Base-by-base conservation (phyloP, 2,113 vertebrate genomes). In the Manacus vitellinus region DNA sequence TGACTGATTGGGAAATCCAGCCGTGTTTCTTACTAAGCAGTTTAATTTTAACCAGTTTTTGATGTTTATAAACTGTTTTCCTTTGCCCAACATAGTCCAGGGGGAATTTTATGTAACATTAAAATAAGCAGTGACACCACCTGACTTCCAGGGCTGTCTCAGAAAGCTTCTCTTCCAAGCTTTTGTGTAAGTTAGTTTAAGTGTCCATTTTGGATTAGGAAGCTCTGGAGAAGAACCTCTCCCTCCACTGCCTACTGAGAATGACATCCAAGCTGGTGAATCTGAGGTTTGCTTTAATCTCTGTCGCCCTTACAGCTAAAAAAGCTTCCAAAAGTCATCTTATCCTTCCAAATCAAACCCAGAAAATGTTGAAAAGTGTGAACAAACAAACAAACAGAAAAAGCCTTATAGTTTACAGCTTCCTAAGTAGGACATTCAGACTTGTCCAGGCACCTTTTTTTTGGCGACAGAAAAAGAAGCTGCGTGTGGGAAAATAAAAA, bases 401-500 rank as follows among this genome's bases (percentile, higher is more conserved):
- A 10, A 4, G 0, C 4, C 15, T 13, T 15, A 1, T 1, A 51
- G 10, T n/a, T 82, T 58, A 35, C 31, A 78, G 12, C n/a, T 76
- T 80, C 28, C 21, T 44, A 82, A 14, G 37, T 35, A 74, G 19
- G 47, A 23, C 13, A 51, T 58, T 59, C 41, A 68, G 52, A 80
- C 11, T 24, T 80, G 16, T 47, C 44, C 39, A 75, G 52, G 3
- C 23, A 58, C 17, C 31, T 68, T 86, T 47, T 17, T 59, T 28
- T 51, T 47, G 11, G 52, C 28, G 72, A 63, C 9, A 46, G 59
- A 63, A 83, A 66, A 84, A 79, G 66, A 56, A 95, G 30, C 27
- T 56, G 19, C 43, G 8, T 8, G 35, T 55, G 9, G 18, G 12
- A 87, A 92, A 35, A 51, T 1, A 49, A 17, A 18, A 62, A 31